These are phyloP conservation scores for Petrocephalus zakoni DNA, from an alignment of 2,113 vertebrate genomes.

Conservation along the genomic window DNA sequence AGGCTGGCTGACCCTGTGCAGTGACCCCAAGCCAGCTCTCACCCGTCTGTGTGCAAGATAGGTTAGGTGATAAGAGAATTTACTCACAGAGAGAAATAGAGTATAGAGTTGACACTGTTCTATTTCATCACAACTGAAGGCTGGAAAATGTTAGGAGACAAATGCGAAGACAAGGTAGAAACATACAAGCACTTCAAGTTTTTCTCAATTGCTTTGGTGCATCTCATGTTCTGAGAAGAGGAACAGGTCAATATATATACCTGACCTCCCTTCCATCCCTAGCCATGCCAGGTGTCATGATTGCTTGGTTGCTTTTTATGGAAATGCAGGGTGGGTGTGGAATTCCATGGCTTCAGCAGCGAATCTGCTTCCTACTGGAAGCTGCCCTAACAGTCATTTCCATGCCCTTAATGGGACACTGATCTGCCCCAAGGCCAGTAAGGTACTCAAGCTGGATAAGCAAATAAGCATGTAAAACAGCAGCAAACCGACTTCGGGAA, in stretches of 20 bases:
- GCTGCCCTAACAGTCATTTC: slow-evolving; percentile 65
- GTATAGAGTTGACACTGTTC: no score
- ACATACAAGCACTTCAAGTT: no score
- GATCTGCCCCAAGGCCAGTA: background rate
- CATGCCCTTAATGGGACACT: slow-evolving; percentile 34
- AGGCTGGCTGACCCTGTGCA: no score
- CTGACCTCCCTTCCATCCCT: background rate
- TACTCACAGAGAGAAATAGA: no score
- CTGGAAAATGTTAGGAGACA: no score
- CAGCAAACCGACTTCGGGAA: background rate
- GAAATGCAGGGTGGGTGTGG: slow-evolving; percentile 57
- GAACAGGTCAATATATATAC: background rate
- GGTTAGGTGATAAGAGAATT: no score
- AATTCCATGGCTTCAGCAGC: slow-evolving; percentile 58
- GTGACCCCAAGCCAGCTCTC: no score
- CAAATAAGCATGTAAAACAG: background rate
- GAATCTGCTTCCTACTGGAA: slow-evolving; percentile 66
- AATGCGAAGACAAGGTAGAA: no score
- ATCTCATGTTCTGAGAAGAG: background rate
- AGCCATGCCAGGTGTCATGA: slow-evolving; percentile 56
- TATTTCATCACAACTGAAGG: no score
- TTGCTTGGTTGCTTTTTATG: slow-evolving; percentile 73
- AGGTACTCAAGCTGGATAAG: background rate
- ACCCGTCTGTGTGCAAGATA: no score
- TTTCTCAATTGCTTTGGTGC: no score